phyloP scores from a whole-genome alignment of 2,888 invertebrate genomes.

The Nudaria mundana region DNA sequence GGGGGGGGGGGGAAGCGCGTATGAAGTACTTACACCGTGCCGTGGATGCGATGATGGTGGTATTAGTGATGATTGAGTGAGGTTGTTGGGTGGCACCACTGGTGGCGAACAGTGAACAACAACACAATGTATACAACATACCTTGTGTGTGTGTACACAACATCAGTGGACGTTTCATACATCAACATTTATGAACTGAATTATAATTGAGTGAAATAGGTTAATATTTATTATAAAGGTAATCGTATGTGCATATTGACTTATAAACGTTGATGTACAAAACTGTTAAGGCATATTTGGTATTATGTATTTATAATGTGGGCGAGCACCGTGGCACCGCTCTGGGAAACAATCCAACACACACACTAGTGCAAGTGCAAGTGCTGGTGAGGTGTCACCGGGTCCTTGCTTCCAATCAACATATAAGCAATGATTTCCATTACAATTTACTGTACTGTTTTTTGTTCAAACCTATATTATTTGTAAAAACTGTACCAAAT shows the following conservation, averaged over 20 bases:
- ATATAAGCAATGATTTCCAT: too few relatives aligned
- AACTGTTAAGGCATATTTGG: slow-evolving; percentile 5
- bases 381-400: background rate
- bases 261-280: slow-evolving; percentile 3
- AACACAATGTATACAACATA: too few relatives aligned
- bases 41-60: background rate
- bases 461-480: background rate
- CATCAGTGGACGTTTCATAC: background rate
- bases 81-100: slow-evolving; percentile 12
- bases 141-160: slow-evolving; percentile 5
- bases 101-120: too few relatives aligned
- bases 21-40: background rate
- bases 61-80: slow-evolving; percentile 16
- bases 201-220: too few relatives aligned
- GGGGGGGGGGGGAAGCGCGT: background rate
- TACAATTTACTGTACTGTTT: too few relatives aligned
- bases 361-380: background rate
- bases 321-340: background rate
- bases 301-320: slow-evolving; percentile 6
- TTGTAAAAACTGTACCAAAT: background rate
- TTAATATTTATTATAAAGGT: too few relatives aligned
- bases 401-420: too few relatives aligned
- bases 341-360: background rate
- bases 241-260: background rate
- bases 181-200: too few relatives aligned